Evolutionary conservation across 1,140 invertebrate genomes (phyloP).

Genomic region (Drosophila ironensis): DNA sequence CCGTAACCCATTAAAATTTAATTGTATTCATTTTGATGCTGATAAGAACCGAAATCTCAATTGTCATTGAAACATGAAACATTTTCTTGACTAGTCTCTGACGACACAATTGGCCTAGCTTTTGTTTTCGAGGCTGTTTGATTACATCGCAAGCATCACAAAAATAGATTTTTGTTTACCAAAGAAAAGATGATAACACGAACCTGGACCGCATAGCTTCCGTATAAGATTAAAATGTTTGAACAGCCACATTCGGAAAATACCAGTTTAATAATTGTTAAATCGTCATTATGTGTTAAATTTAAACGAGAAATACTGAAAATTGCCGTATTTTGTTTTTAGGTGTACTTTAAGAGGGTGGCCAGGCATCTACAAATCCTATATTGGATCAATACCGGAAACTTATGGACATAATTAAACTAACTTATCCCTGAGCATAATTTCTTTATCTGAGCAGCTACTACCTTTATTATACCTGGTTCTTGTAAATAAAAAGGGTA

Average conservation of each 20-base stretch:
- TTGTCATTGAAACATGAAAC: no score
- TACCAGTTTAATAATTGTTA: neutral
- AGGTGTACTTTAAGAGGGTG: no score
- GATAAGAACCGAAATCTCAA: no score
- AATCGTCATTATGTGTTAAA: neutral
- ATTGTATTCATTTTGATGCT: no score
- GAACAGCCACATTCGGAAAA: no score
- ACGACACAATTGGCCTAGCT: neutral
- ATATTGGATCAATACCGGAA: no score
- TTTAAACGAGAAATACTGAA: no score
- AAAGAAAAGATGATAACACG: neutral
- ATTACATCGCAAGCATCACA: no score
- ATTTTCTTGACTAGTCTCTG: no score
- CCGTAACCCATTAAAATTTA: no score
- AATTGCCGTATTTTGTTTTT: no score
- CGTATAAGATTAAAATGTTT: neutral
- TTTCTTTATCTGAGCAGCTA: neutral
- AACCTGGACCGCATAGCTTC: neutral
- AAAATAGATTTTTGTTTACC: neutral
- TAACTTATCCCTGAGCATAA: slow-evolving; percentile 25
- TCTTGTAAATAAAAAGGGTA: neutral
- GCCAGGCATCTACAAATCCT: no score
- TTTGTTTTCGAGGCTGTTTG: neutral
- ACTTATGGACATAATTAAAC: neutral
- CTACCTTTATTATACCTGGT: slow-evolving; percentile 5